These are phyloP conservation scores for Cryptus viduatorius DNA, from an alignment of 2,888 invertebrate species.

Conservation along the genomic window DNA sequence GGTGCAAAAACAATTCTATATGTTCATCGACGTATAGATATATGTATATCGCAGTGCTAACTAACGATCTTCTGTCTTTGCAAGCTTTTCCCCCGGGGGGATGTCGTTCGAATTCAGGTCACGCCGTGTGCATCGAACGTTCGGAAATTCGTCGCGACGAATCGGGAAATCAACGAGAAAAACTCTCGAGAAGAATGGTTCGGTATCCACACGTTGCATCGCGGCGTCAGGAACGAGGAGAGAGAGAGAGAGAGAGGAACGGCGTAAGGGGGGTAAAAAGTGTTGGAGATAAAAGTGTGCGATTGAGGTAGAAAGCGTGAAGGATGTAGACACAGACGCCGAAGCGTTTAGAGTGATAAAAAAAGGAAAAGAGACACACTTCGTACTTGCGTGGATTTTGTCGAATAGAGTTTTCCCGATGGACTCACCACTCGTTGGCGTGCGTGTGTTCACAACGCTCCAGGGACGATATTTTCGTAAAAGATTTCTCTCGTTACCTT, in stretches of 20 bases:
- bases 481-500: constrained; percentile 10
- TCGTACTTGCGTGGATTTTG: constrained; percentile 11
- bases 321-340: not conserved
- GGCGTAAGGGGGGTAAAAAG: not conserved
- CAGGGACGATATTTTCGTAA: constrained; percentile 37
- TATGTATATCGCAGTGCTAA: not conserved
- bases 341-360: not conserved
- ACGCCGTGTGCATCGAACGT: not conserved
- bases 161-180: constrained; percentile 21
- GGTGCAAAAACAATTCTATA: not conserved
- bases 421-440: constrained; percentile 25
- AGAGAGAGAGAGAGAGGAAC: not conserved
- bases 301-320: constrained; percentile 41
- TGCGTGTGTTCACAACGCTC: constrained; percentile 12
- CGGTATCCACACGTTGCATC: constrained; percentile 4
- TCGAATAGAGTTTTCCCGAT: constrained; percentile 48
- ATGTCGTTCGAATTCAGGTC: constrained; percentile 22
- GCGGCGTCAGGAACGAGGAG: constrained; percentile 13
- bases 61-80: not conserved
- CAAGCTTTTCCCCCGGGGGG: not conserved
- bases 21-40: not conserved
- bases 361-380: not conserved
- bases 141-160: constrained; percentile 15
- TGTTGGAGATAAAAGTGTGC: constrained; percentile 37
- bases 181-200: constrained; percentile 42